A percentile compares a stretch with the other conserved stretches of the same genome.
Evolutionary conservation across 2,797 vertebrate species (phyloP).

Genomic region (Enteromius argenteus): DNA sequence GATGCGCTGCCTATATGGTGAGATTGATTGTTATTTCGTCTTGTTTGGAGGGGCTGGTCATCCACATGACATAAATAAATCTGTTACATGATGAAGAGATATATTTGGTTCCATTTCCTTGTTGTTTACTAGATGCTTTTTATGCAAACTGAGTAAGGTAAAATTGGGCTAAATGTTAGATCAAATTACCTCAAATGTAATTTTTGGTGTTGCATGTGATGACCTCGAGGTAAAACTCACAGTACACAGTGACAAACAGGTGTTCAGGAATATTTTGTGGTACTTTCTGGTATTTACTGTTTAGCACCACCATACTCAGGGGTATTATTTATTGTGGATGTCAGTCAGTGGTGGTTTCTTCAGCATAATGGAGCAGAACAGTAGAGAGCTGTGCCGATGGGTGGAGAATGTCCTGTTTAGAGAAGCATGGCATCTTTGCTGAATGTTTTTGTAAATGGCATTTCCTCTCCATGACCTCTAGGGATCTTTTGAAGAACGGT

Average conservation of each 20-base stretch:
- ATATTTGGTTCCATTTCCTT: neutral
- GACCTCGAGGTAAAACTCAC: neutral
- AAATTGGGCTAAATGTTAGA: conserved; percentile 13
- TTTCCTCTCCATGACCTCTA: conserved; percentile 62
- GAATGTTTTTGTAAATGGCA: conserved; percentile 58
- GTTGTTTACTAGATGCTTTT: neutral
- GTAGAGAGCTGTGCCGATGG: conserved; percentile 47
- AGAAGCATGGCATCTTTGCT: conserved; percentile 57
- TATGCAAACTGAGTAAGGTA: neutral
- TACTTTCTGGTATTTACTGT: conserved; percentile 6
- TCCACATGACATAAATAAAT: conserved; percentile 10
- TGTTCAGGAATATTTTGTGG: conserved; percentile 5
- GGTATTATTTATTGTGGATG: conserved; percentile 6
- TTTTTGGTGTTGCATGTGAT: conserved; percentile 30
- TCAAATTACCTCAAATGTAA: neutral
- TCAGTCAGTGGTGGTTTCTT: conserved; percentile 10
- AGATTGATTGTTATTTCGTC: conserved; percentile 20
- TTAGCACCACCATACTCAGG: neutral
- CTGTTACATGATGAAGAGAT: neutral
- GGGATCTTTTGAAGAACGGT: conserved; percentile 51
- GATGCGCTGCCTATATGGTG: conserved; percentile 2
- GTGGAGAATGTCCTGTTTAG: conserved; percentile 69
- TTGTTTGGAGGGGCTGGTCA: neutral
- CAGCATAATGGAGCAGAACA: conserved; percentile 13
- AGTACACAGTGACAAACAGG: conserved; percentile 7